Evolutionary conservation across 92 coral and sea anemone genomes (phyloP).

Genomic region (Epizoanthus scotinus): DNA sequence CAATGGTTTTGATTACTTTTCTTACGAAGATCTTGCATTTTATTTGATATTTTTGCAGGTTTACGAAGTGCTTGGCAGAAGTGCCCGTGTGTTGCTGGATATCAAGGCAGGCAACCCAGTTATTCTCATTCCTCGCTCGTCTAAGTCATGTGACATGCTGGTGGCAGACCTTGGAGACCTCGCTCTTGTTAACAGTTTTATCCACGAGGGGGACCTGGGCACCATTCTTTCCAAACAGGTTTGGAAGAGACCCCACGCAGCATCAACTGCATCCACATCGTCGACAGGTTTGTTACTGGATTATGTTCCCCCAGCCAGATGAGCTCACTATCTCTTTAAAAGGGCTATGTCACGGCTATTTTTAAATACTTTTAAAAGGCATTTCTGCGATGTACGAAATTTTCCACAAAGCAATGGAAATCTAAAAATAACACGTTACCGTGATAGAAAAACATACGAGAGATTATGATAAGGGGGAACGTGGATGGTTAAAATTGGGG

Average conservation of each 20-base stretch:
- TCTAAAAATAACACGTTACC: too few relatives aligned
- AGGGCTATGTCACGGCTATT: too few relatives aligned
- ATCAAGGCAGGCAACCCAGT: conserved; percentile 97
- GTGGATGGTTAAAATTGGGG: too few relatives aligned
- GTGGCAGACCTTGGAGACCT: conserved; percentile 98
- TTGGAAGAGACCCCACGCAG: conserved; percentile 9
- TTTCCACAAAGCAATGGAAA: too few relatives aligned
- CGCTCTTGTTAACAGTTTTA: conserved; percentile 72
- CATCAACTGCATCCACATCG: conserved; percentile 3
- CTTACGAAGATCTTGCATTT: too few relatives aligned
- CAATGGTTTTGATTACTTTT: too few relatives aligned
- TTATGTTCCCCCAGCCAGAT: too few relatives aligned
- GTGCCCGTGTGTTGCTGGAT: conserved; percentile 79
- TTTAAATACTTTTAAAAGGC: too few relatives aligned
- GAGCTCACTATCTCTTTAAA: too few relatives aligned
- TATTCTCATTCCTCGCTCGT: conserved; percentile 86
- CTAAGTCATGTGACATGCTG: conserved; percentile 87
- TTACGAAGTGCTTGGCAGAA: conserved; percentile 82
- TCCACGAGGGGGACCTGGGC: conserved; percentile 81
- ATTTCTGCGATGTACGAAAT: too few relatives aligned
- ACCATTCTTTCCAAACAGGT: conserved; percentile 54
- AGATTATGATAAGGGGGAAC: too few relatives aligned
- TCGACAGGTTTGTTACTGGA: conserved; percentile 15
- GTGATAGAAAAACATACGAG: too few relatives aligned
- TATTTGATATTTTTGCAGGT: conserved; percentile 50